Conservation (phyloP, 2,797 vertebrate genomes). For the Acropternis orthonyx region DNA sequence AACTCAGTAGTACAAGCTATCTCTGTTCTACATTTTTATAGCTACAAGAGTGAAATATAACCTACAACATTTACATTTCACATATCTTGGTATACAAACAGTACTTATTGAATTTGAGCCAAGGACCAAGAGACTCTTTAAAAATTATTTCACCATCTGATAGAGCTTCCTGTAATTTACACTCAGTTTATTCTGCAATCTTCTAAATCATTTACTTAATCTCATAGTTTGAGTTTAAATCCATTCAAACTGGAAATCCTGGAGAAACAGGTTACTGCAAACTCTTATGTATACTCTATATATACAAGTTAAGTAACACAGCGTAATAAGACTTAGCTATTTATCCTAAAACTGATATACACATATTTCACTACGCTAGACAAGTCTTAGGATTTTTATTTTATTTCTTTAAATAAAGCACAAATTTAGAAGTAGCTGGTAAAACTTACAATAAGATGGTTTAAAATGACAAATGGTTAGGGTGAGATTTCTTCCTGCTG, state of each 20-base stretch:
- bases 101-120: constrained; percentile 82
- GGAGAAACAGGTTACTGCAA: constrained; percentile 76
- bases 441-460: constrained; percentile 65
- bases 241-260: constrained; percentile 68
- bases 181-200: constrained; percentile 65
- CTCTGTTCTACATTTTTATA: constrained; percentile 86
- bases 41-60: constrained; percentile 89
- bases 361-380: constrained; percentile 75
- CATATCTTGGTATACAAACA: constrained; percentile 84
- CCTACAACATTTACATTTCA: constrained; percentile 88
- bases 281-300: constrained; percentile 76
- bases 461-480: constrained; percentile 72
- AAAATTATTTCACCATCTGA: constrained; percentile 71
- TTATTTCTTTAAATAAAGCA: constrained; percentile 74
- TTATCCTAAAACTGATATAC: constrained; percentile 75
- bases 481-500: constrained; percentile 68
- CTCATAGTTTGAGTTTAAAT: constrained; percentile 70
- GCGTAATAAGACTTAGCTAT: constrained; percentile 72
- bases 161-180: constrained; percentile 76
- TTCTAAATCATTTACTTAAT: constrained; percentile 67
- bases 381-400: constrained; percentile 70
- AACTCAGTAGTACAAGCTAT: constrained; percentile 93
- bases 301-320: constrained; percentile 79
- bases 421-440: constrained; percentile 74
- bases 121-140: constrained; percentile 75